Percentiles rank a stretch among this genome's conserved stretches.
Conservation (phyloP, 2,797 vertebrate genomes). For the Nannoperca australis region DNA sequence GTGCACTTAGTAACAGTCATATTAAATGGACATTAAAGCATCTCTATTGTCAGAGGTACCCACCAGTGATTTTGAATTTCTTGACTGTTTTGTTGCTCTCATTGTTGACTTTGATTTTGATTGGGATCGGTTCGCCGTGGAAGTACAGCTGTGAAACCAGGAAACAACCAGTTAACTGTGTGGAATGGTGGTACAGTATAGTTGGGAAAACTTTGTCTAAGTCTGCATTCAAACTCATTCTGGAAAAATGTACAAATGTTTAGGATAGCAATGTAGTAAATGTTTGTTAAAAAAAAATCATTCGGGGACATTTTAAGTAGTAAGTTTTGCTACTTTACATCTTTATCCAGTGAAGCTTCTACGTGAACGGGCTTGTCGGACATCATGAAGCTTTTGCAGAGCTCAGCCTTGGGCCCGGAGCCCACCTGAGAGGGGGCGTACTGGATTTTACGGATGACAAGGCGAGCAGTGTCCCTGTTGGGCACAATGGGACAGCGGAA, state of each 20-base stretch:
- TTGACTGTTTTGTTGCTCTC: constrained; percentile 92
- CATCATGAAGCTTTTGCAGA: constrained; percentile 93
- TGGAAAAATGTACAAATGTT: not conserved
- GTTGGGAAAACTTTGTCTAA: not conserved
- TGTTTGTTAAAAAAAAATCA: not conserved
- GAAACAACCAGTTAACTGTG: constrained; percentile 6
- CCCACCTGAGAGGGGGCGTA: constrained; percentile 84
- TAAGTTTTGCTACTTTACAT: constrained; percentile 78
- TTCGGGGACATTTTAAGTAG: not conserved
- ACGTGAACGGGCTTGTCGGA: constrained; percentile 92
- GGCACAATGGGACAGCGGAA: not conserved
- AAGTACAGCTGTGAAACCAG: constrained; percentile 87
- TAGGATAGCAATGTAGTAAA: not conserved
- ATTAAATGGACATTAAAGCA: not conserved
- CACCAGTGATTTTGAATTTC: constrained; percentile 90
- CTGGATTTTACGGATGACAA: constrained; percentile 93
- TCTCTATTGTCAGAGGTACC: constrained; percentile 40
- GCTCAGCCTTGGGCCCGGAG: constrained; percentile 84
- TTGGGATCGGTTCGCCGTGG: constrained; percentile 88
- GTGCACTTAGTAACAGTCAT: not conserved
- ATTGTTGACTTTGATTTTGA: constrained; percentile 91
- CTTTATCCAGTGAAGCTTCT: constrained; percentile 88
- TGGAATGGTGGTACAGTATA: no score
- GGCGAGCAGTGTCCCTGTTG: constrained; percentile 89
- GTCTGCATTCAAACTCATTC: not conserved